Evolutionary conservation across 2,113 vertebrate species (phyloP).

Genomic region (Crypturellus undulatus): DNA sequence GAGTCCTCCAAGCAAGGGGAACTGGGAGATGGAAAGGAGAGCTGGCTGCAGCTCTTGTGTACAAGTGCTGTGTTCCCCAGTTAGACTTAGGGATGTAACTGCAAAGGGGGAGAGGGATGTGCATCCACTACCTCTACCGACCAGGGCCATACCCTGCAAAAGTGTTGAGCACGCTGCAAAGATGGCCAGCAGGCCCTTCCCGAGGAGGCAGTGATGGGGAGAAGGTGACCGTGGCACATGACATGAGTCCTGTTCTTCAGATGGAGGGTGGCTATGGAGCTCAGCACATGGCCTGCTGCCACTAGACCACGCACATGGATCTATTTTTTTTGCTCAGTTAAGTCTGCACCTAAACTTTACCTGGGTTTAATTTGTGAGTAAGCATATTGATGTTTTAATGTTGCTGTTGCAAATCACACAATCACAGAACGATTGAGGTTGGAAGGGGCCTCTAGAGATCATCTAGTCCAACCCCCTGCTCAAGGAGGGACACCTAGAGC

Average conservation of each 20-base stretch:
- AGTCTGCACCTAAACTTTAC: neutral
- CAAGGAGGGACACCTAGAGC: too few relatives aligned
- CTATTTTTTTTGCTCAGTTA: neutral
- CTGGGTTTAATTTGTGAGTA: neutral
- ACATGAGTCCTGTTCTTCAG: neutral
- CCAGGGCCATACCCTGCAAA: neutral
- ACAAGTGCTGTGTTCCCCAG: neutral
- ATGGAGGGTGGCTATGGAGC: neutral
- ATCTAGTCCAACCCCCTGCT: too few relatives aligned
- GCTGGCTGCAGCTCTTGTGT: neutral
- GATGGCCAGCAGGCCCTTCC: neutral
- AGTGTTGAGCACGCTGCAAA: neutral
- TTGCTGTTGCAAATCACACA: neutral
- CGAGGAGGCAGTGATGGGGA: neutral
- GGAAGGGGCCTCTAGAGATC: too few relatives aligned
- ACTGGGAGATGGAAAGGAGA: neutral
- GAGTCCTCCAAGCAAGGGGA: neutral
- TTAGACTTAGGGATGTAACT: neutral
- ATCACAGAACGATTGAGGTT: too few relatives aligned
- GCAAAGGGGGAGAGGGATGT: neutral
- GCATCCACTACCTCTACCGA: neutral
- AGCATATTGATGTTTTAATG: neutral
- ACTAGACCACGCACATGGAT: accelerated
- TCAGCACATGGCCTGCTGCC: neutral
- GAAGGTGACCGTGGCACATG: accelerated